Evolutionary conservation across 2,113 vertebrate species (phyloP).

Genomic region (Thalassoma bifasciatum): DNA sequence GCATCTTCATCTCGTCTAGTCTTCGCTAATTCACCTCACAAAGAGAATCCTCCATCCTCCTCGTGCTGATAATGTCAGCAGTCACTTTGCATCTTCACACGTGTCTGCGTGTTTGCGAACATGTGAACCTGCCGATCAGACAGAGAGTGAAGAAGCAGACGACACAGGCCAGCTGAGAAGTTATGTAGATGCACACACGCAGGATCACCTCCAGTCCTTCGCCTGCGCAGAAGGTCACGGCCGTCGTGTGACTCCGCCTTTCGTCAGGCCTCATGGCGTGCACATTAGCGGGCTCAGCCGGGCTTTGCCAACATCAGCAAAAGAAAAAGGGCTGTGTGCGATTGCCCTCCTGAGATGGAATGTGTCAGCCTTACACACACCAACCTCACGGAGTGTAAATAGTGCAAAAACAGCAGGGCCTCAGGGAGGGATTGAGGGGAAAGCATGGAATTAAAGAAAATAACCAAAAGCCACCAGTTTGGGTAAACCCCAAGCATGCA

Average conservation of each 20-base stretch:
- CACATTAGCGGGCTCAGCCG: conserved; percentile 48
- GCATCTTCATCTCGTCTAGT: conserved; percentile 29
- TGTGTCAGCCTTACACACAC: conserved; percentile 24
- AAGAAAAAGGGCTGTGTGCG: conserved; percentile 37
- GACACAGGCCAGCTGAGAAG: conserved; percentile 2
- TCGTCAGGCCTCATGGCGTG: conserved; percentile 13
- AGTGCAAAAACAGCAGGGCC: conserved; percentile 14
- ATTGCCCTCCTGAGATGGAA: conserved; percentile 56
- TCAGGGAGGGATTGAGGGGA: conserved; percentile 5
- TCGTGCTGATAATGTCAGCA: conserved; percentile 9
- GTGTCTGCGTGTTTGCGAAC: background rate
- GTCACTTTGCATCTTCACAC: background rate
- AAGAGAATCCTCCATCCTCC: background rate
- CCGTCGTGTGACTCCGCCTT: conserved; percentile 35
- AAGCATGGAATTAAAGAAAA: conserved; percentile 20
- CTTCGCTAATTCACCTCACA: conserved; percentile 32
- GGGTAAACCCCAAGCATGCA: background rate
- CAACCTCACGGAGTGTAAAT: conserved; percentile 10
- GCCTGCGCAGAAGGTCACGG: conserved; percentile 50
- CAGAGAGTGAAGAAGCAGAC: conserved; percentile 23
- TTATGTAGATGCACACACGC: conserved; percentile 16
- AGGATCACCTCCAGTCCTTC: conserved; percentile 23
- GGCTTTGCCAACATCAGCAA: conserved; percentile 42
- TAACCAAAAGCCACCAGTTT: conserved; percentile 1
- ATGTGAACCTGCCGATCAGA: conserved; percentile 17